Conservation (phyloP, 1,140 invertebrate species). For the Lordiphosa mommai region DNA sequence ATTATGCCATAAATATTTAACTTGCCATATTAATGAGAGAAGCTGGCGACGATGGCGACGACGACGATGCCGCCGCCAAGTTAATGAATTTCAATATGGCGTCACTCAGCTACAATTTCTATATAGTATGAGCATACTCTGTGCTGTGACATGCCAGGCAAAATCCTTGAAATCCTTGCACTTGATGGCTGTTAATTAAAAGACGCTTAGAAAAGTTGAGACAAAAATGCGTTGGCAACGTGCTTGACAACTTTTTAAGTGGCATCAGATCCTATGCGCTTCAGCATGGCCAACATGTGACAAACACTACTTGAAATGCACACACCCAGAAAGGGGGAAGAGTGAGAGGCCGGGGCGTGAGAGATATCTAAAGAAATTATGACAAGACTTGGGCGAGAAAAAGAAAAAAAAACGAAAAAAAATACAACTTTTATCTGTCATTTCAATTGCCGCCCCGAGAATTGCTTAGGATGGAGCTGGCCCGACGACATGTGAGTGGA, state of each 20-base stretch:
- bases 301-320: constrained; percentile 19
- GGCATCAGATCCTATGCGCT: constrained; percentile 33
- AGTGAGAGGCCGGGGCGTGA: not conserved
- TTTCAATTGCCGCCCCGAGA: constrained; percentile 43
- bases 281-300: constrained; percentile 11
- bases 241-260: constrained; percentile 54
- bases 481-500: not conserved
- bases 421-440: constrained; percentile 31
- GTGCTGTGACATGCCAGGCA: constrained; percentile 23
- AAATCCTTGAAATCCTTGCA: constrained; percentile 67
- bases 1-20: constrained; percentile 78
- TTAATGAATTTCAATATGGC: constrained; percentile 78
- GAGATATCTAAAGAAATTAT: constrained; percentile 33
- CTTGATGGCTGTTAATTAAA: constrained; percentile 76
- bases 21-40: constrained; percentile 73
- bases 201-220: constrained; percentile 65
- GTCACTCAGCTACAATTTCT: constrained; percentile 32
- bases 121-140: not conserved
- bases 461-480: too few relatives aligned
- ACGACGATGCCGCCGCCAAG: constrained; percentile 31
- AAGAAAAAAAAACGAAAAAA: constrained; percentile 18
- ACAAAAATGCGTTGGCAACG: constrained; percentile 38
- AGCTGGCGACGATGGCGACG: constrained; percentile 20
- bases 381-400: constrained; percentile 1
- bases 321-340: not conserved